Evolutionary conservation across 2,888 invertebrate species (phyloP), one percentile per base, ranked within the genome.

Genomic region (Blera fallax): DNA sequence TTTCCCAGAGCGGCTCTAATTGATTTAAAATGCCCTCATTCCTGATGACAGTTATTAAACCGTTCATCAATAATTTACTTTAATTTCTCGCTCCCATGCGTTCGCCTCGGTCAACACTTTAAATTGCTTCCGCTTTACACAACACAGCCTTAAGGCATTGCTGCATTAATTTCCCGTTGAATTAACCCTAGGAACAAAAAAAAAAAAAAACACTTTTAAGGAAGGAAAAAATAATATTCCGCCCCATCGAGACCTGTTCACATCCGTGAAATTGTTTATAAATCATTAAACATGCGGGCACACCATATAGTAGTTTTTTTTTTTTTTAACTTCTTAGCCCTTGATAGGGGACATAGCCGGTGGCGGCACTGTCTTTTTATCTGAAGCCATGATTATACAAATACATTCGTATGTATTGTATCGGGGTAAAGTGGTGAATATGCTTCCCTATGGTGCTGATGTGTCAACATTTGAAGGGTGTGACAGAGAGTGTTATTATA

Each of bases 221-320:
- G 52, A 67, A 58, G 45, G 52, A 37, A 27, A 45, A 73, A 29
- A 27, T 40, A 52, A 37, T 21, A 21, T 40, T 34, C 56, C 64
- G 50, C 50, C 67, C 40, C 74, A 73, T 58, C 73, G 48, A 76
- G 74, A 58, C 64, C 58, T 74, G 74, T 74, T 84, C 80, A 84
- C 80, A 84, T 84, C 84, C 84, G 84, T 84, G 84, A 84, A 84
- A 79, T 84, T 84, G 84, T 84, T 84, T 84, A 79, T 84, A 79
- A 84, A 84, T 84, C 74, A 84, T 84, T 84, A 73, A 84, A 84
- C 84, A 84, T 84, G 84, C 84, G 84, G 84, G 79, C 45, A 58
- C 43, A 74, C 52, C 21, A 62, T 48, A 72, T 58, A 29, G 48
- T 64, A 40, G 40, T 40, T 40, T 14, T 6, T 40, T 40, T 14